These are phyloP conservation scores for Acanthisitta chloris DNA, from an alignment of 2,113 vertebrate genomes.

Conservation along the genomic window DNA sequence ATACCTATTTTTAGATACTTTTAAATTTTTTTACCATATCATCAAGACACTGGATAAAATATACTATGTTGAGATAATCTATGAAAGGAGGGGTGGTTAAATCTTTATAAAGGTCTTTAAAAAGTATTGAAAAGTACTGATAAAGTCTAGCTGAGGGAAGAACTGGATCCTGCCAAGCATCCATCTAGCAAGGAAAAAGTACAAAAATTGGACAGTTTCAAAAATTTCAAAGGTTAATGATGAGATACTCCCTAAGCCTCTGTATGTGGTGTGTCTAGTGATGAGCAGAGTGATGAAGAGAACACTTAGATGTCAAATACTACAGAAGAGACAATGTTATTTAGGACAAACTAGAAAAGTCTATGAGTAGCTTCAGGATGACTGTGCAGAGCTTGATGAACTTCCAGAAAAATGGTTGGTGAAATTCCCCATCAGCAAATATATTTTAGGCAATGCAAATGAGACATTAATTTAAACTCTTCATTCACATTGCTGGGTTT, in stretches of 20 bases:
- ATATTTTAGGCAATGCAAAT: slow-evolving; percentile 51
- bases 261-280: background rate
- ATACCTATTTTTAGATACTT: background rate
- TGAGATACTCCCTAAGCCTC: background rate
- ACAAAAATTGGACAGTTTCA: background rate
- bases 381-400: background rate
- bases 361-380: background rate
- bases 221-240: background rate
- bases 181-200: background rate
- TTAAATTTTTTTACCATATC: too few relatives aligned
- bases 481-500: slow-evolving; percentile 36
- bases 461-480: slow-evolving; percentile 39
- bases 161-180: background rate
- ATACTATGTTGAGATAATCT: background rate
- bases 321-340: background rate
- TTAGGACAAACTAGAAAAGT: background rate
- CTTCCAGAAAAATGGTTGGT: background rate
- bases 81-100: background rate
- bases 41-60: background rate
- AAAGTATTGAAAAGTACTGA: background rate
- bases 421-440: slow-evolving; percentile 29
- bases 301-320: background rate
- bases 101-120: background rate
- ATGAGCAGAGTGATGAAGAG: background rate
- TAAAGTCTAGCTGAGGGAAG: background rate